Base-by-base conservation (phyloP, 1,140 invertebrate species). In the Habropoda laboriosa region DNA sequence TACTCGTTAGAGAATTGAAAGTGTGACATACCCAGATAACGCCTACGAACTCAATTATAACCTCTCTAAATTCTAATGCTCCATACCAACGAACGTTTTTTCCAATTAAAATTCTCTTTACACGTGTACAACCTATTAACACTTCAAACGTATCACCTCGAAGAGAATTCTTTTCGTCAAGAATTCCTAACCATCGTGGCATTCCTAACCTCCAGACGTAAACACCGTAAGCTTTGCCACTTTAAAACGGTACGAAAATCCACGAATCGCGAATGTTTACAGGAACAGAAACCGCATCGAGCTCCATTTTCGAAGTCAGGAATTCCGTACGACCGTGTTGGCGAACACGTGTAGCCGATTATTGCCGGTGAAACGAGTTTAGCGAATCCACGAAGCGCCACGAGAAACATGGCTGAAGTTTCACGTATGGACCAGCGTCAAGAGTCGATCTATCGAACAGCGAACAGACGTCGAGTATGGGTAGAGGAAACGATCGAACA, bases 321-420 rank as follows among this genome's bases (percentile, higher is more conserved):
- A 58, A 58, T 58, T 35, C 57, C 53, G 27, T 16, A 18, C 6
- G 27, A 30, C 55, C 35, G 24, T n/a, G 35, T 38, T 38, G n/a
- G 18, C 16, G 32, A 55, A 81, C 70, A 64, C 68, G 55, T 55
- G 70, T 53, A 45, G 1, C 49, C 35, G 21, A 75, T 82, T 77
- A 77, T 77, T 71, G 51, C 55, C 60, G 13, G 67, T n/a, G n/a
- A 68, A 76, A 64, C 63, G 40, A 70, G 32, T 70, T 30, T 57
- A 63, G 27, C 66, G 74, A 83, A 81, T 83, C 45, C 72, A 30
- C 42, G 64, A 77, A 81, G 58, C 71, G 49, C 72, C 64, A 76
- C 35, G 63, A 18, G 32, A 55, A 81, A 51, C 51, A 18, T 81
- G 27, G 38, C 47, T 40, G 38, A 63, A 63, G 35, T 38, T 13